Base-by-base conservation (phyloP, 2,888 invertebrate species). In the Euproctis similis region DNA sequence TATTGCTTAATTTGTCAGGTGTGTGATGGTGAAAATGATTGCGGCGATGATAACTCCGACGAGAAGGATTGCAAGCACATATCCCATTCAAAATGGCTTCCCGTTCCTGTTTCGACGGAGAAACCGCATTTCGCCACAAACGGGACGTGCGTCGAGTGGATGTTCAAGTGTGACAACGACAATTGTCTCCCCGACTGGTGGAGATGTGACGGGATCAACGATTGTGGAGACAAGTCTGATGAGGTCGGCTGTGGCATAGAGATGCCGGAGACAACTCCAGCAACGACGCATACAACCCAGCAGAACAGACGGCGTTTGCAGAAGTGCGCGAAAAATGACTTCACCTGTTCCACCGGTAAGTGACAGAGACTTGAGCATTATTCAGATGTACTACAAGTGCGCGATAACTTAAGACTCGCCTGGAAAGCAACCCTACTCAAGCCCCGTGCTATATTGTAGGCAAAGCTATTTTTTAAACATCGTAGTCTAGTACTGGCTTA, bases 121-220 rank as follows among this genome's bases (percentile, higher is more conserved):
- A 60, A 60, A 21, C 58, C 65, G 1, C 54, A 48, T 24, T 74
- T 74, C 66, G 47, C 68, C 30, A 39, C 53, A 39, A 74, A 77
- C 43, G 55, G 56, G 4, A 72, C 86, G 0, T 93, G 93, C 50
- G 86, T 88, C 24, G 89, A 90, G 40, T 93, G 92, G 91, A 93
- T 92, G 92, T 93, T 92, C 59, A 87, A 86, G 45, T 94, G 94
- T 53, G 72, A 82, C 9, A 91, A 90, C 46, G 86, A 73, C 6
- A 89, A 88, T 60, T 93, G 92, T 53, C 84, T 93, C 24, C 92
- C 92, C 0, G 88, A 89, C 40, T 92, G 92, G 90, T 92, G 92
- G 94, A 88, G 91, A 40, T 94, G 94, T 56, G 94, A 94, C 54
- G 87, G 73, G 0, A 89, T 91, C 1, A 86, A 90, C 46, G 94